Evolutionary conservation across 2,888 invertebrate genomes (phyloP).

Genomic region (Aphelenchoides bicaudatus): DNA sequence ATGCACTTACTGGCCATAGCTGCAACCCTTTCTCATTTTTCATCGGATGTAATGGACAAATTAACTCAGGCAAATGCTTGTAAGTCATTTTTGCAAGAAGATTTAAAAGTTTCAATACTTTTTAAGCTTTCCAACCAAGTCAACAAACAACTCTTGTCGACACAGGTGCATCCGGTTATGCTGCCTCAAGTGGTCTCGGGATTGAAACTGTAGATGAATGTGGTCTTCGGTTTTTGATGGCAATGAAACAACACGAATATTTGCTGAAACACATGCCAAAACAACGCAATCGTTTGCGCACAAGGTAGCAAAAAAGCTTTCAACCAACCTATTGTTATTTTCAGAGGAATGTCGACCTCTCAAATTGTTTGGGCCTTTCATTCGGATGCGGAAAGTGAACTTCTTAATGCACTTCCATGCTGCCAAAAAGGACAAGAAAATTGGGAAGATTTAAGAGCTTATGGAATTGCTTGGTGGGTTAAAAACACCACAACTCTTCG

Average conservation of each 20-base stretch:
- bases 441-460: conserved; percentile 84
- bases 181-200: conserved; percentile 33
- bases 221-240: conserved; percentile 83
- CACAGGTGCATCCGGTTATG: conserved; percentile 36
- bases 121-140: conserved; percentile 43
- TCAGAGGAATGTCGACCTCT: conserved; percentile 63
- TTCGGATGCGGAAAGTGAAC: conserved; percentile 92
- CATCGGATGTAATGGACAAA: conserved; percentile 63
- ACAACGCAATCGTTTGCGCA: conserved; percentile 62
- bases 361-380: conserved; percentile 98
- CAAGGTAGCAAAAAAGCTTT: conserved; percentile 14
- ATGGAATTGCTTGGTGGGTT: conserved; percentile 95
- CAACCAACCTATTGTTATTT: conserved; percentile 22
- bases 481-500: conserved; percentile 77
- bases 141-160: conserved; percentile 45
- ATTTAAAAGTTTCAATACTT: background rate
- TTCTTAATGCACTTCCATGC: conserved; percentile 75
- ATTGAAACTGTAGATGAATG: conserved; percentile 78
- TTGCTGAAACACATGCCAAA: conserved; percentile 81
- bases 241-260: conserved; percentile 96
- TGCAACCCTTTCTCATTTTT: conserved; percentile 68
- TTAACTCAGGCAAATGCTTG: conserved; percentile 68
- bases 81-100: conserved; percentile 64
- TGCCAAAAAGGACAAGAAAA: conserved; percentile 66
- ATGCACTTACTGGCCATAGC: conserved; percentile 98